Evolutionary conservation across 2,888 invertebrate genomes (phyloP), one percentile per base, ranked within the genome.

Genomic region (Pimpla rufipes): DNA sequence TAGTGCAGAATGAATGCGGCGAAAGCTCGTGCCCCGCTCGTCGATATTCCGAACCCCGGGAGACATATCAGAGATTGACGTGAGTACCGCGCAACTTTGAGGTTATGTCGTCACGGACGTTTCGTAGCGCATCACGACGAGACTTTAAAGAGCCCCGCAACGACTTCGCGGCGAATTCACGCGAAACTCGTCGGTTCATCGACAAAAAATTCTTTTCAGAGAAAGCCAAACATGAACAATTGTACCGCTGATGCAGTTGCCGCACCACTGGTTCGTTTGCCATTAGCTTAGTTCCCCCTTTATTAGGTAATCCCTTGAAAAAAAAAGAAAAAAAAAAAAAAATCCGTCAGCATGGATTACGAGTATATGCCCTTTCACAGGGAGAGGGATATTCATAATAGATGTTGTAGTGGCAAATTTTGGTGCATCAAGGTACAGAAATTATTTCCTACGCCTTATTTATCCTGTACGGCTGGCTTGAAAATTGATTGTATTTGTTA

Each of bases 391-490:
- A 95, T 96, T 93, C 97, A 98, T 93, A 98, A 98, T 93, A 95
- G 96, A 88, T 98, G 98, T 92, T 97, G 97, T 91, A 96, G 96
- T 40, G 97, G 97, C 82, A 95, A 96, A 91, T 95, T 97, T 59
- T 98, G 98, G 98, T 98, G 98, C 93, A 97, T 98, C 71, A 96
- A 96, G 95, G 96, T 96, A 92, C 62, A 64, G 67, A 50, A 66
- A 42, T 81, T 50, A 7, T 21, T 40, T 40, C 2, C 8, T 13
- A 6, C 40, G 6, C n/a, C 10, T 29, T 37, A 1, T 23, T 13
- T 42, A 45, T 23, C 62, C 52, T 16, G 10, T 23, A 37, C 8
- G 8, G 5, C 13, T 23, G 21, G 23, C n/a, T n/a, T n/a, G 8
- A 11, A 11, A 0, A 23, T 3, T 23, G 2, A 23, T 55, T 55